A percentile compares a stretch with the other conserved stretches of the same genome.
Conservation (phyloP, 1,140 invertebrate species). For the Drosophila jambulina region DNA sequence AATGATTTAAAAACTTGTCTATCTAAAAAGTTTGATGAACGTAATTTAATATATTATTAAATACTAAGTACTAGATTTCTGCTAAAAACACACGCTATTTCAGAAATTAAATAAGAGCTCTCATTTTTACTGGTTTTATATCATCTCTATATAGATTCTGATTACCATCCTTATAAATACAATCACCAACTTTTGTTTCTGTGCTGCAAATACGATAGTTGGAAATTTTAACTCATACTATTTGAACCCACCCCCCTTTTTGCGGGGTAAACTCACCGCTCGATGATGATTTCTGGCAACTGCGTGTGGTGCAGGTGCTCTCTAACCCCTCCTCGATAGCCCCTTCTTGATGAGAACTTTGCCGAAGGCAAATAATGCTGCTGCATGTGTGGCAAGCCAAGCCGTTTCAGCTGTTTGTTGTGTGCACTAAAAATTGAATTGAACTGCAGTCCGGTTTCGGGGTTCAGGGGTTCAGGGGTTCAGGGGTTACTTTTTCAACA, state of each 20-base stretch:
- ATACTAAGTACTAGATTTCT: no score
- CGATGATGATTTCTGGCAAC: conserved; percentile 45
- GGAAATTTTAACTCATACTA: conserved; percentile 2
- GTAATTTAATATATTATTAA: neutral
- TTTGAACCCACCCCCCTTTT: neutral
- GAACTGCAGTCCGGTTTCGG: conserved; percentile 51
- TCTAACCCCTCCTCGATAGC: conserved; percentile 36
- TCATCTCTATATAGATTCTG: no score
- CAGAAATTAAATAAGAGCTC: no score
- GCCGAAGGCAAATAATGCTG: conserved; percentile 53
- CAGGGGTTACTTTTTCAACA: conserved; percentile 52
- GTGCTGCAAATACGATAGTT: conserved; percentile 36
- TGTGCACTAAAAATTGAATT: conserved; percentile 65
- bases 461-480: neutral
- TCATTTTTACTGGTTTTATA: no score
- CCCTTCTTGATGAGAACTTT: conserved; percentile 51
- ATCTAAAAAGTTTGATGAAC: neutral
- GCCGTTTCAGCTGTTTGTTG: conserved; percentile 59
- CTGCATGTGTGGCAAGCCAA: conserved; percentile 44
- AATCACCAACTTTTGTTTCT: neutral
- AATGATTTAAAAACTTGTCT: neutral
- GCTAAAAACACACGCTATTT: neutral
- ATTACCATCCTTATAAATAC: neutral
- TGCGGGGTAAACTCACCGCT: conserved; percentile 22
- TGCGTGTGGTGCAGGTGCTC: conserved; percentile 41